Percentiles rank a stretch among this genome's conserved stretches.
Evolutionary conservation across 2,797 vertebrate genomes (phyloP).

Genomic region (Coregonus suidteri): DNA sequence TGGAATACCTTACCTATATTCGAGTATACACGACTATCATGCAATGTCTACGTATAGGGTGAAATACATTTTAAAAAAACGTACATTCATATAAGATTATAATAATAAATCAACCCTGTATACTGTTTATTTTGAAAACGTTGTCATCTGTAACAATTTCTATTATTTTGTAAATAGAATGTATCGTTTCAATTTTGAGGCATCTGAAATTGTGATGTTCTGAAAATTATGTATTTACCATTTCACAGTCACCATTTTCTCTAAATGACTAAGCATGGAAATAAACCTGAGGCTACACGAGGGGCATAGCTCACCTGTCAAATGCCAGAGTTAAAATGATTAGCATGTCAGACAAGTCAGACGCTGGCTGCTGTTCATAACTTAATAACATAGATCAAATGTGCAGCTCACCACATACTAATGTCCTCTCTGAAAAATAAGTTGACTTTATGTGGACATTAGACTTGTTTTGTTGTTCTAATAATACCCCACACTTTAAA

Average conservation of each 20-base stretch:
- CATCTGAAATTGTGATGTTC: neutral
- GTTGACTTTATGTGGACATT: neutral
- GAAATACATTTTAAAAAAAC: neutral
- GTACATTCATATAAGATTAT: too few species aligned
- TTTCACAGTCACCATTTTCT: neutral
- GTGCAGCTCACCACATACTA: neutral
- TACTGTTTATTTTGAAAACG: too few species aligned
- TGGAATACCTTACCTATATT: slow-evolving; percentile 17
- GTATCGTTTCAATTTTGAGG: neutral
- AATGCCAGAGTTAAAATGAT: slow-evolving; percentile 60
- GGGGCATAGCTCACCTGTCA: slow-evolving; percentile 41
- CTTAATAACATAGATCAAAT: slow-evolving; percentile 13
- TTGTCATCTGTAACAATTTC: too few species aligned
- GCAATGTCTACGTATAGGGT: neutral
- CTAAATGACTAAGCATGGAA: slow-evolving; percentile 7
- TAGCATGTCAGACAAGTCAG: slow-evolving; percentile 39
- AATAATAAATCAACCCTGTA: too few species aligned
- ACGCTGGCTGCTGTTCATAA: slow-evolving; percentile 26
- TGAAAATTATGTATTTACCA: neutral
- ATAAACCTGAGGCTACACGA: neutral
- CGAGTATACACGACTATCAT: slow-evolving; percentile 28
- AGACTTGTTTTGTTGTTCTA: slow-evolving; percentile 1
- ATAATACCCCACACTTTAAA: neutral
- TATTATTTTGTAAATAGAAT: neutral
- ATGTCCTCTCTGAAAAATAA: slow-evolving; percentile 2